These are phyloP conservation scores for Plagodis pulveraria DNA, from an alignment of 2,888 invertebrate genomes.

Conservation along the genomic window DNA sequence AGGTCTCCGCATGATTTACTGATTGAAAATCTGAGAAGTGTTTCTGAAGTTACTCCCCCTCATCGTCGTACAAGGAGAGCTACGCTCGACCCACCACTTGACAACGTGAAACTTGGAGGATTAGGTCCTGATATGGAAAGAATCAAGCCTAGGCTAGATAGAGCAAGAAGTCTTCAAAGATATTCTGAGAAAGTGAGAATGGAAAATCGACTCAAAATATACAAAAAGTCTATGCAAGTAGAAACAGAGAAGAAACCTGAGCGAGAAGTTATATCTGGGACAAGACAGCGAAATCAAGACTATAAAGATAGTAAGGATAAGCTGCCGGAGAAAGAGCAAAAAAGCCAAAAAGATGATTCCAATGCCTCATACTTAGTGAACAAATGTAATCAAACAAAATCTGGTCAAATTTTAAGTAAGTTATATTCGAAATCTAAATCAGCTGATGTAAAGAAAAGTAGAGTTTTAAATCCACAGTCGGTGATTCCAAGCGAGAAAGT, in stretches of 20 bases:
- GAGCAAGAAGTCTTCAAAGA: slow-evolving; percentile 77
- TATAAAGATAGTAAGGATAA: background rate
- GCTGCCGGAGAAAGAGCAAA: slow-evolving; percentile 25
- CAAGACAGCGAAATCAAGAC: slow-evolving; percentile 26
- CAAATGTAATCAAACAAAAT: slow-evolving; percentile 53
- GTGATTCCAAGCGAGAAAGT: slow-evolving; percentile 21
- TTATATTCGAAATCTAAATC: slow-evolving; percentile 57
- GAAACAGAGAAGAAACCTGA: slow-evolving; percentile 55
- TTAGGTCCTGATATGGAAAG: slow-evolving; percentile 74
- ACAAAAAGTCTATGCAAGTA: slow-evolving; percentile 63
- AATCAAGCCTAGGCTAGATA: slow-evolving; percentile 72
- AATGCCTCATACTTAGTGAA: slow-evolving; percentile 67
- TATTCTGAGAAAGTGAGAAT: slow-evolving; percentile 79
- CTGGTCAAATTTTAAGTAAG: slow-evolving; percentile 42
- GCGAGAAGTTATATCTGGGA: slow-evolving; percentile 37
- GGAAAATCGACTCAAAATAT: slow-evolving; percentile 75
- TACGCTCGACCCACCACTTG: slow-evolving; percentile 52
- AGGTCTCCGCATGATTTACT: slow-evolving; percentile 48
- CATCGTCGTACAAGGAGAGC: slow-evolving; percentile 55
- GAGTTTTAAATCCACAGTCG: slow-evolving; percentile 11
- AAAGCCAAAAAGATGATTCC: slow-evolving; percentile 37
- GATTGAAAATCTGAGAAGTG: slow-evolving; percentile 63
- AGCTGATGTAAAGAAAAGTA: slow-evolving; percentile 46
- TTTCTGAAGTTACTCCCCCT: slow-evolving; percentile 68
- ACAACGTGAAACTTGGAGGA: slow-evolving; percentile 69